Base-by-base conservation (phyloP, 2,113 vertebrate species). In the Myotis yumanensis region DNA sequence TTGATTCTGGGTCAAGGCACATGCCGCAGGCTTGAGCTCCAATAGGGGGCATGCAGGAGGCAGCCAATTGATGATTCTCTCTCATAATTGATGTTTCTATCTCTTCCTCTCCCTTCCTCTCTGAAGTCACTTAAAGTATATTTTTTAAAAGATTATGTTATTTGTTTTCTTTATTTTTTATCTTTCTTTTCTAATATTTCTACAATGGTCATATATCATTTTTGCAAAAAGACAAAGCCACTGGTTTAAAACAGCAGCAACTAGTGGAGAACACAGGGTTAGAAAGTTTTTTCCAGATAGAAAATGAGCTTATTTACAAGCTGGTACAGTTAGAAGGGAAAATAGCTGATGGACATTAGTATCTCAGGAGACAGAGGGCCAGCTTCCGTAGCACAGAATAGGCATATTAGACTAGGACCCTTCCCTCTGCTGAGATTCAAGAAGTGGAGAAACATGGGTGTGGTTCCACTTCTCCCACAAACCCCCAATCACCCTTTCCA, bases 141-240 rank as follows among this genome's bases (percentile, higher is more conserved):
- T 62, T 62, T 62, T 28, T 62, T 4, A 28, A 62, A n/a, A 80
- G 40, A 59, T 73, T 85, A 9, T 46, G 32, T 75, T 57, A 25
- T 23, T 73, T 64, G 23, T 73, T 89, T 69, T 81, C 69, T 80
- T 83, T 73, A 43, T 84, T 95, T 90, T 90, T 84, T 23, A 76
- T 28, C 59, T 89, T 94, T 75, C 46, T 59, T 80, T 91, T 90
- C 37, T 68, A 96, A 86, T 72, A 85, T 68, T 82, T 89, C 88
- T 86, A 64, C n/a, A 92, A 52, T 37, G 30, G 59, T 30, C 75
- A 86, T 48, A 28, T 35, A 73, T 18, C 73, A 73, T 69, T 72
- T 92, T 77, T 83, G 46, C 32, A 64, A 40, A 51, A 84, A 66
- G 46, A 91, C 52, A 79, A 96, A 84, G 62, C 48, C 54, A 72